phyloP scores from a whole-genome alignment of 30 jellyfish, hydroid and myxozoan species.

The Aurelia coerulea region DNA sequence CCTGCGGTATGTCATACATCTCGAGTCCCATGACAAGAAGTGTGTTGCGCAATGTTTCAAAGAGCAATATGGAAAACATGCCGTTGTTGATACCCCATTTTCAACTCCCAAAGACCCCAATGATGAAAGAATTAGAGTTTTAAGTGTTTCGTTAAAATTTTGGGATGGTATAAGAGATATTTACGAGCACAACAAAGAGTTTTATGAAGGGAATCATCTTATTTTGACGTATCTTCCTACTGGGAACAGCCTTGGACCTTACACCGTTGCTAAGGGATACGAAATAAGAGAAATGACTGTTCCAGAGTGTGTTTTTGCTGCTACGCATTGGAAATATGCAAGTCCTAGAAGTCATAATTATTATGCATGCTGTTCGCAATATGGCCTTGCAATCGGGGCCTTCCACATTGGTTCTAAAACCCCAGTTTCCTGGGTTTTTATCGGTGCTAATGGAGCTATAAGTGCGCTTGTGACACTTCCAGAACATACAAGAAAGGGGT shows the following conservation, averaged over 20 bases:
- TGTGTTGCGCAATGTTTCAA: background rate
- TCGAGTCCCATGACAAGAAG: background rate
- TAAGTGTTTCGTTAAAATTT: background rate
- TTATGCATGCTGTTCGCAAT: background rate
- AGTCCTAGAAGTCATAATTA: no score
- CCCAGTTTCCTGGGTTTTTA: slow-evolving; percentile 64
- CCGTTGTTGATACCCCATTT: background rate
- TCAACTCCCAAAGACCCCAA: background rate
- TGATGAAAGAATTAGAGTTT: background rate
- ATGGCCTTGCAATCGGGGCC: slow-evolving; percentile 63
- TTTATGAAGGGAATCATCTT: background rate
- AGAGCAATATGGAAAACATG: background rate
- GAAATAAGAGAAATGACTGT: slow-evolving; percentile 20
- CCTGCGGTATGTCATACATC: background rate
- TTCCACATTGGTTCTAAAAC: slow-evolving; percentile 8
- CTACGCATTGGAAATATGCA: slow-evolving; percentile 16
- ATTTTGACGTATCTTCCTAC: background rate
- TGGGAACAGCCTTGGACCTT: background rate
- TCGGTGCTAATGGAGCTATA: slow-evolving; percentile 29
- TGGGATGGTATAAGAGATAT: background rate
- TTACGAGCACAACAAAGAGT: background rate
- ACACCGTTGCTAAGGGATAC: slow-evolving; percentile 12
- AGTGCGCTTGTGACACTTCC: slow-evolving; percentile 26
- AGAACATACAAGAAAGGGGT: slow-evolving; percentile 46
- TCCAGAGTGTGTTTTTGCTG: slow-evolving; percentile 27